Evolutionary conservation across 2,113 vertebrate species (phyloP).

Genomic region (Cichladusa arquata): DNA sequence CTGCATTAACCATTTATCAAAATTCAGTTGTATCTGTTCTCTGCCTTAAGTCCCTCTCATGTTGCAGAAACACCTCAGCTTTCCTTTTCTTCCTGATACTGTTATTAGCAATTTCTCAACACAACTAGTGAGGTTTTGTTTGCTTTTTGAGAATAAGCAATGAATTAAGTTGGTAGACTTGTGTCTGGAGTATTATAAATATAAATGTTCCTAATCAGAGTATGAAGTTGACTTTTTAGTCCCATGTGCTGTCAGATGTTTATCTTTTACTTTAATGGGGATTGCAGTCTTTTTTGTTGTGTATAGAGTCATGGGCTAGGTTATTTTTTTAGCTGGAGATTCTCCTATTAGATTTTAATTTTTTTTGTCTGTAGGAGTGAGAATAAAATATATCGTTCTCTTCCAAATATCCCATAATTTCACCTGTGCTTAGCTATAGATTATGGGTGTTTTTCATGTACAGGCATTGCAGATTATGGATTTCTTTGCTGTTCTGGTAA

Average conservation of each 20-base stretch:
- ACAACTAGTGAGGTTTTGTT: accelerated
- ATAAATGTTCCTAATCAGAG: background rate
- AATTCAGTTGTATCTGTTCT: background rate
- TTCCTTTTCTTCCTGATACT: background rate
- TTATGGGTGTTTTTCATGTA: background rate
- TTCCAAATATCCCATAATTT: background rate
- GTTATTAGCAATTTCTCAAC: background rate
- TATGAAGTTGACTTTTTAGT: background rate
- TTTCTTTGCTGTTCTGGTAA: background rate
- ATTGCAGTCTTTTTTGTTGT: background rate
- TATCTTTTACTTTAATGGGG: background rate
- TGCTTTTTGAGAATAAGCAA: background rate
- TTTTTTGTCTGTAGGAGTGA: background rate
- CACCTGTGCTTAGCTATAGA: background rate
- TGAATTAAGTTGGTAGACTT: background rate
- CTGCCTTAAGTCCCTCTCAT: background rate
- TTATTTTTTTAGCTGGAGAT: background rate
- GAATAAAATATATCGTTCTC: background rate
- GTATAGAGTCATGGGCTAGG: background rate
- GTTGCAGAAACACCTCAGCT: background rate
- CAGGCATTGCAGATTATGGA: background rate
- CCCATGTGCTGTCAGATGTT: background rate
- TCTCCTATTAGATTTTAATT: background rate
- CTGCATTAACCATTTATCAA: background rate
- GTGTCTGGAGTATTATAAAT: background rate